These are phyloP conservation scores for Colostygia pectinataria DNA, from an alignment of 2,888 invertebrate species.

Conservation along the genomic window DNA sequence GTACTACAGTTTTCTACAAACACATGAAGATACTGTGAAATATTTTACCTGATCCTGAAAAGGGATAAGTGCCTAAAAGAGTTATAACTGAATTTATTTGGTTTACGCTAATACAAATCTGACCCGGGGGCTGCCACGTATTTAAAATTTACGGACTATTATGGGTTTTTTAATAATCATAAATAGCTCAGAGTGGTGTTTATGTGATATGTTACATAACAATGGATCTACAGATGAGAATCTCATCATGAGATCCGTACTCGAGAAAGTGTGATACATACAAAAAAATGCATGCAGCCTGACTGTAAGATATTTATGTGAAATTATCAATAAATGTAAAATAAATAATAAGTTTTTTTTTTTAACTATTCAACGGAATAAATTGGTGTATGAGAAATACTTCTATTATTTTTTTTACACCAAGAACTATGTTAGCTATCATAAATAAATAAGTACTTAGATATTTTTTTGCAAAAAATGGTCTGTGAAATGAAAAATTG, in stretches of 20 bases:
- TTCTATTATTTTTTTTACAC: no score
- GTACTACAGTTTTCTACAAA: no score
- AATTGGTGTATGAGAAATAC: no score
- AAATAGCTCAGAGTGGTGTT: constrained; percentile 17
- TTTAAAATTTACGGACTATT: constrained; percentile 20
- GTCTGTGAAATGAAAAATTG: no score
- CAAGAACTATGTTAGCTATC: no score
- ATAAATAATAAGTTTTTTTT: no score
- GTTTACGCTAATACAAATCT: constrained; percentile 20
- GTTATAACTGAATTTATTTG: constrained; percentile 23
- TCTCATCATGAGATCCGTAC: not conserved
- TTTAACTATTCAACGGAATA: no score
- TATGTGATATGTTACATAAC: constrained; percentile 9
- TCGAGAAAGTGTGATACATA: not conserved
- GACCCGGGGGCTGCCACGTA: constrained; percentile 1
- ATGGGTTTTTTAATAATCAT: constrained; percentile 26
- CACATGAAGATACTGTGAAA: not conserved
- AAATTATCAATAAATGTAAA: no score
- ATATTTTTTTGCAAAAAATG: no score
- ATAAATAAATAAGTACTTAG: no score
- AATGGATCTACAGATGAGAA: not conserved
- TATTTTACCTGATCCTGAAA: constrained; percentile 10
- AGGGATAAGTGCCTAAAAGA: constrained; percentile 11
- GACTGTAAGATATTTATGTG: no score
- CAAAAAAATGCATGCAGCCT: no score